Conservation (phyloP, 1,140 invertebrate genomes). For the Drosophila triauraria region DNA sequence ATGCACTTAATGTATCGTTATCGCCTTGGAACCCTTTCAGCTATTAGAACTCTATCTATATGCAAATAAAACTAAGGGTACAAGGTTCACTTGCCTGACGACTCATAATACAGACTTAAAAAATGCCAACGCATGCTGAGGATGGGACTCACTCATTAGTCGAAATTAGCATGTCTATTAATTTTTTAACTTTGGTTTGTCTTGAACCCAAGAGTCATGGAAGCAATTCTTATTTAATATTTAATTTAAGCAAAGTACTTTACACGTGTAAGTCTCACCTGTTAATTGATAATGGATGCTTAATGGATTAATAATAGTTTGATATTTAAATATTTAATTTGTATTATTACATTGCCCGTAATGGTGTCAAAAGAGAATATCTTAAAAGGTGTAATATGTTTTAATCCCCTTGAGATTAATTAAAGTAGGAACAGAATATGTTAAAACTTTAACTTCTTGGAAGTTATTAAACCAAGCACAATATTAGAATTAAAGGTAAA, state of each 20-base stretch:
- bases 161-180: not conserved
- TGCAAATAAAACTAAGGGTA: slow-evolving; percentile 1
- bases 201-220: not conserved
- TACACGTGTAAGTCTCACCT: not conserved
- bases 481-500: not conserved
- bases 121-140: slow-evolving; percentile 24
- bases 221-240: not conserved
- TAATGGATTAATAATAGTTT: slow-evolving; percentile 18
- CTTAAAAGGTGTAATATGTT: too few species aligned
- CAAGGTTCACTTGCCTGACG: slow-evolving; percentile 15
- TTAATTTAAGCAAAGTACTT: slow-evolving; percentile 1
- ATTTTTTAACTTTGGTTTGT: not conserved
- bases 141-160: slow-evolving; percentile 9
- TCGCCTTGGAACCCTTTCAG: slow-evolving; percentile 9
- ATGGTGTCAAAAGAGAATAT: too few species aligned
- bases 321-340: not conserved
- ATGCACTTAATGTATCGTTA: not conserved
- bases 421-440: too few species aligned
- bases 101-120: not conserved
- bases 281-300: not conserved
- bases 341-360: too few species aligned
- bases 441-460: too few species aligned
- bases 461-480: too few species aligned
- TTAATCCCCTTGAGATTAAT: too few species aligned
- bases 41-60: slow-evolving; percentile 7